Evolutionary conservation across 2,888 invertebrate genomes (phyloP).

Genomic region (Lithophane ornitopus): DNA sequence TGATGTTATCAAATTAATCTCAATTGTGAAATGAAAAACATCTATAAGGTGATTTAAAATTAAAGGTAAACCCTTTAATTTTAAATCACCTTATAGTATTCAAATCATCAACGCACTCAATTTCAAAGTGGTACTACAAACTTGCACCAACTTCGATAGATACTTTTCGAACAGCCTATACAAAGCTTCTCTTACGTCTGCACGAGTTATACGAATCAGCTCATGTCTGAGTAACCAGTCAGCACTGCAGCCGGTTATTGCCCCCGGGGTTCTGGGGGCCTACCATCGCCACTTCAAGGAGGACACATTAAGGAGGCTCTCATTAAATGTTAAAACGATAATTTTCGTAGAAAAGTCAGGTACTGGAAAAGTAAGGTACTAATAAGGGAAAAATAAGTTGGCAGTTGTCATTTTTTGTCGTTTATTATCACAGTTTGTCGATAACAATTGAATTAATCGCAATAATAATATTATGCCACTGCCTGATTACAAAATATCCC

Average conservation of each 20-base stretch:
- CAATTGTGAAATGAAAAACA: background rate
- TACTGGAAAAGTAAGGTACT: background rate
- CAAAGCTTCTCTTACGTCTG: too few species aligned
- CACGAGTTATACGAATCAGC: background rate
- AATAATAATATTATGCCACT: slow-evolving; percentile 56
- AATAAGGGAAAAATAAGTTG: slow-evolving; percentile 15
- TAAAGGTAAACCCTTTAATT: too few species aligned
- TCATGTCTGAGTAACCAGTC: background rate
- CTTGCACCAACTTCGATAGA: background rate
- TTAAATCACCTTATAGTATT: too few species aligned
- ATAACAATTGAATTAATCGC: slow-evolving; percentile 71
- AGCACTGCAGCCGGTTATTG: background rate
- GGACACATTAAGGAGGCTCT: background rate
- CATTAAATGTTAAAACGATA: background rate
- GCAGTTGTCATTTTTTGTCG: slow-evolving; percentile 68
- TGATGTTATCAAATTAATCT: background rate
- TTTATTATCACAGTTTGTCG: slow-evolving; percentile 82
- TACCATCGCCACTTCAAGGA: too few species aligned
- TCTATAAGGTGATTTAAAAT: background rate
- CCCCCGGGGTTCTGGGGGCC: background rate
- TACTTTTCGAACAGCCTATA: background rate
- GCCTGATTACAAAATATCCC: slow-evolving; percentile 50
- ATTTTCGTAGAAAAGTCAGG: background rate
- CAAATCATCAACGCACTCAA: background rate
- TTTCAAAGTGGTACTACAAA: background rate